Evolutionary conservation across 2,888 invertebrate species (phyloP).

Genomic region (Athalia rosae): DNA sequence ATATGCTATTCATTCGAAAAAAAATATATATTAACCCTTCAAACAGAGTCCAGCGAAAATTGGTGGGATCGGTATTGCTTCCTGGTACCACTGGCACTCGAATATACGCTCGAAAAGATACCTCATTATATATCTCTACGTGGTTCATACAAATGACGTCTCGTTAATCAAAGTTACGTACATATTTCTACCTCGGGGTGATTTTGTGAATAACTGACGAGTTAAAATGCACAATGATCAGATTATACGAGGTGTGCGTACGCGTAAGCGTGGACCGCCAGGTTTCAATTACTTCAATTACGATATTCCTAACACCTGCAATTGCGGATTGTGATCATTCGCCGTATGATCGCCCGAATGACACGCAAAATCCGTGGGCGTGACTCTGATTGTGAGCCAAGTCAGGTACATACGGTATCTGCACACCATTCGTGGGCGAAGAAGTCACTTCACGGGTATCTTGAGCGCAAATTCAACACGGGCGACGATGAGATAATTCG

Average conservation of each 20-base stretch:
- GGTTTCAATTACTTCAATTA: constrained; percentile 5
- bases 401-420: constrained; percentile 32
- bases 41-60: constrained; percentile 22
- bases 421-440: constrained; percentile 29
- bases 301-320: constrained; percentile 30
- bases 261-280: not conserved
- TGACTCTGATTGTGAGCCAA: constrained; percentile 38
- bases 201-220: not conserved
- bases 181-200: not conserved
- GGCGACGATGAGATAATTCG: constrained; percentile 37
- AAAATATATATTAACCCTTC: constrained; percentile 31
- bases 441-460: constrained; percentile 36
- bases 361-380: constrained; percentile 23
- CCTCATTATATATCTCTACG: constrained; percentile 26
- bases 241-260: not conserved
- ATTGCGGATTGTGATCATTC: constrained; percentile 31
- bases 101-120: constrained; percentile 20
- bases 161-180: constrained; percentile 29
- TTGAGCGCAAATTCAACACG: constrained; percentile 37
- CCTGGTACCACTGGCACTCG: constrained; percentile 19
- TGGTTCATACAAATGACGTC: constrained; percentile 8
- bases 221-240: not conserved
- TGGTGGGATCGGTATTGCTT: constrained; percentile 11
- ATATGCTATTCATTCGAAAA: constrained; percentile 30
- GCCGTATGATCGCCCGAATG: constrained; percentile 22